phyloP scores from a whole-genome alignment of 1,140 invertebrate species.

The Caenorhabditis brenneri region DNA sequence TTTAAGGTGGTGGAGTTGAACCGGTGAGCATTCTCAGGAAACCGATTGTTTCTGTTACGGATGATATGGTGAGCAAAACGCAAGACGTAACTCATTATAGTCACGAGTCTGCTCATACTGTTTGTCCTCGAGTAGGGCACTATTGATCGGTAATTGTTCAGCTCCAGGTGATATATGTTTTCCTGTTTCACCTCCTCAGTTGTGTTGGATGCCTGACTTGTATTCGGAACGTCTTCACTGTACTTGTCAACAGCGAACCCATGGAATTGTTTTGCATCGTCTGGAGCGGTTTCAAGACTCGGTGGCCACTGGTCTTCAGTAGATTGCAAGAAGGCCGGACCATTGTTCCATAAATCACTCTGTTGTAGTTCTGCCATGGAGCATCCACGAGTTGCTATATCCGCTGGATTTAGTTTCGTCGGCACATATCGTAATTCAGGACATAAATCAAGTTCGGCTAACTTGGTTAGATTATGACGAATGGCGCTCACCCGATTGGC shows the following conservation, averaged over 20 bases:
- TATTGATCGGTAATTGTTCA: background rate
- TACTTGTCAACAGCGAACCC: background rate
- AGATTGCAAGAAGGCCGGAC: background rate
- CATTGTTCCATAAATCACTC: background rate
- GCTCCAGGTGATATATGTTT: background rate
- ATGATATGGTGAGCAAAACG: background rate
- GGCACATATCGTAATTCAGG: background rate
- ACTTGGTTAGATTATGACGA: background rate
- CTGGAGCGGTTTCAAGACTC: background rate
- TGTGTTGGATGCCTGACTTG: no score
- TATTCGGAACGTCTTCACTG: no score
- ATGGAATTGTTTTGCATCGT: background rate
- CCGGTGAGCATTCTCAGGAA: background rate
- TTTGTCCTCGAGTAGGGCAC: background rate
- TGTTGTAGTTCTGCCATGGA: background rate
- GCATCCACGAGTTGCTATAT: background rate
- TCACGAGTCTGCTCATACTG: background rate
- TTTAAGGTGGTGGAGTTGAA: background rate
- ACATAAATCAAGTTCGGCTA: background rate
- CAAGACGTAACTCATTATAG: background rate
- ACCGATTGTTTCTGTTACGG: background rate
- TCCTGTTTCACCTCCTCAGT: no score
- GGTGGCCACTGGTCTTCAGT: background rate
- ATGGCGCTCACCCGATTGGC: background rate
- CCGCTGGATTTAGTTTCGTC: background rate